phyloP scores from a whole-genome alignment of 2,113 vertebrate species.

The Peromyscus leucopus region DNA sequence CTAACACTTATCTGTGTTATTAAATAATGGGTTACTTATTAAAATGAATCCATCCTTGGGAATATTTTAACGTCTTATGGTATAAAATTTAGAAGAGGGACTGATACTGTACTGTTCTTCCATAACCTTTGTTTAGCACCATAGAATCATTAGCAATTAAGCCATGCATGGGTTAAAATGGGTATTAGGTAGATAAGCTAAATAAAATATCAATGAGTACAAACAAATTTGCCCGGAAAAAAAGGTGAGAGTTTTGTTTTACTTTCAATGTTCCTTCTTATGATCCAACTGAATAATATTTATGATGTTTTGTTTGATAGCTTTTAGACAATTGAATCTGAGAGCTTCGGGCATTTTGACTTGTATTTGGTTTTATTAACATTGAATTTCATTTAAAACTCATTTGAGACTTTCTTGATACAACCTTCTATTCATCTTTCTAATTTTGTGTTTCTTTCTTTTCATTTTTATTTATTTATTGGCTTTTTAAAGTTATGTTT shows the following conservation, averaged over 20 bases:
- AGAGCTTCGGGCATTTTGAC: background rate
- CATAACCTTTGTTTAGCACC: background rate
- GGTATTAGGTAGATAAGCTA: background rate
- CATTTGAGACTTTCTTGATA: constrained; percentile 20
- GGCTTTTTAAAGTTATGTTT: background rate
- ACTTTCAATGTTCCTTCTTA: constrained; percentile 28
- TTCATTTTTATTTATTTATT: background rate
- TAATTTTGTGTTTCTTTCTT: constrained; percentile 21
- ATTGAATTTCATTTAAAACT: background rate
- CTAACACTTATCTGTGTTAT: background rate
- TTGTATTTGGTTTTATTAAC: background rate
- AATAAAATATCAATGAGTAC: background rate
- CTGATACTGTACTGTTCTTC: background rate
- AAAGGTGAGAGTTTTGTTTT: background rate
- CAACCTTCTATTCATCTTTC: background rate
- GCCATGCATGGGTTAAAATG: background rate
- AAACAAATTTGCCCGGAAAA: background rate
- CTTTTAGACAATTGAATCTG: constrained; percentile 45
- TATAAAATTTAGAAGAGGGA: constrained; percentile 6
- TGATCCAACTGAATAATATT: constrained; percentile 12
- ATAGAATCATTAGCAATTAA: constrained; percentile 24
- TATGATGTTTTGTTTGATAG: constrained; percentile 57
- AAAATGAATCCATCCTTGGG: constrained; percentile 7
- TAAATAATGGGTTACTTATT: constrained; percentile 5
- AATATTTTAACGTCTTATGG: background rate